Percentiles rank a stretch among this genome's conserved stretches.
Evolutionary conservation across 1,140 invertebrate species (phyloP).

Genomic region (Melanaphis sacchari): DNA sequence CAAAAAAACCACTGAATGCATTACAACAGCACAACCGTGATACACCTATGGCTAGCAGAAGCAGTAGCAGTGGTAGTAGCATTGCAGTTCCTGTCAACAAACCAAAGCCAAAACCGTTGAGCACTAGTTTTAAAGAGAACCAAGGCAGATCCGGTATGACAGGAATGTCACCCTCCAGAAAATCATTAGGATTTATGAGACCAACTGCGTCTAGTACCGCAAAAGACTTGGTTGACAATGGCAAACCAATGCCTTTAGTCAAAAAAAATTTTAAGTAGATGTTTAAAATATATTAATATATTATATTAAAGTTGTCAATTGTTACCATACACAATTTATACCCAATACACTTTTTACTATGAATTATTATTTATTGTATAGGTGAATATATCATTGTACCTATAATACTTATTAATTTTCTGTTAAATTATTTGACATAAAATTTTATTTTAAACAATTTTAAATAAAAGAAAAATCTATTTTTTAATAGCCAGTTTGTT

Average conservation of each 20-base stretch:
- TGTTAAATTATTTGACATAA: not conserved
- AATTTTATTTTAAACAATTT: not conserved
- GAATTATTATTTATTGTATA: not conserved
- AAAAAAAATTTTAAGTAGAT: constrained; percentile 71
- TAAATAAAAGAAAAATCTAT: not conserved
- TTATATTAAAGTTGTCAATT: not conserved
- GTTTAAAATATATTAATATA: not conserved
- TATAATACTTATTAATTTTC: not conserved
- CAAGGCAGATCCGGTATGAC: constrained; percentile 63
- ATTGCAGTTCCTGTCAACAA: constrained; percentile 59
- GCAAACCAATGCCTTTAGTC: constrained; percentile 63
- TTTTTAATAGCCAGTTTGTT: not conserved
- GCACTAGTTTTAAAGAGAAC: constrained; percentile 64
- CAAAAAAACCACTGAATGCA: constrained; percentile 63
- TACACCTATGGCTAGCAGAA: constrained; percentile 61
- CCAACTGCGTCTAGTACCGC: constrained; percentile 71
- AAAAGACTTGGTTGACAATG: constrained; percentile 65
- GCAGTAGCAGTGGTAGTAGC: constrained; percentile 56
- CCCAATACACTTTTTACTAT: not conserved
- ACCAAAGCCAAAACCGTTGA: constrained; percentile 60
- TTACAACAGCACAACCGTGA: constrained; percentile 71
- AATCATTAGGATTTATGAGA: constrained; percentile 68
- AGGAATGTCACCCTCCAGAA: constrained; percentile 65
- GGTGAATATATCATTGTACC: not conserved
- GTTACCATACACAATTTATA: not conserved